Evolutionary conservation across 1,140 invertebrate species (phyloP).

Genomic region (Paralvinella palmiformis): DNA sequence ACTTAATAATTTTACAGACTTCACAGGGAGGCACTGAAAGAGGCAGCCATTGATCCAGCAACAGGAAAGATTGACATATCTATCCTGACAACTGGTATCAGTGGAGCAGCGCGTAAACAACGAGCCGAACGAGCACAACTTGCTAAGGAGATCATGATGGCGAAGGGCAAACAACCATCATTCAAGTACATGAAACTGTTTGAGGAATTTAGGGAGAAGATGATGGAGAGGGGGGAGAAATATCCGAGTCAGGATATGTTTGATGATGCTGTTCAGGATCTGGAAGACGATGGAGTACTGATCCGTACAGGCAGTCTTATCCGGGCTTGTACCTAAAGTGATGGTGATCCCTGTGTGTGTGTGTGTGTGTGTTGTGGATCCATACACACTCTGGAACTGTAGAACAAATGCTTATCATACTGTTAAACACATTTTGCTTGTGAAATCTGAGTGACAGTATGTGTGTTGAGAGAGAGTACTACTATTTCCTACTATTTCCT

Average conservation of each 20-base stretch:
- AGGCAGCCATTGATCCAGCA: slow-evolving; percentile 91
- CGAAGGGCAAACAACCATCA: slow-evolving; percentile 67
- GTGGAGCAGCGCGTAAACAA: slow-evolving; percentile 62
- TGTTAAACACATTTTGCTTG: too few relatives aligned
- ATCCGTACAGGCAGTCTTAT: slow-evolving; percentile 75
- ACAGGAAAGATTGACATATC: slow-evolving; percentile 94
- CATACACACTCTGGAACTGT: too few relatives aligned
- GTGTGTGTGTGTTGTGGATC: too few relatives aligned
- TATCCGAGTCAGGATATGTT: slow-evolving; percentile 82
- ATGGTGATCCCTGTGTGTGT: too few relatives aligned
- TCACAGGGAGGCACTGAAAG: slow-evolving; percentile 93
- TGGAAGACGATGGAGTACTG: slow-evolving; percentile 83
- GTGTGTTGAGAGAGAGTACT: too few relatives aligned
- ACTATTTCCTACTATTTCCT: too few relatives aligned
- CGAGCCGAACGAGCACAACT: slow-evolving; percentile 15
- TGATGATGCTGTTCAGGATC: slow-evolving; percentile 82
- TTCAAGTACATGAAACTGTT: slow-evolving; percentile 75
- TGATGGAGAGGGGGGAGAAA: slow-evolving; percentile 51
- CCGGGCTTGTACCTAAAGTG: slow-evolving; percentile 49
- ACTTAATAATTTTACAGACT: slow-evolving; percentile 66
- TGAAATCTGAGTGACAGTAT: too few relatives aligned
- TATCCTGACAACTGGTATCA: slow-evolving; percentile 91
- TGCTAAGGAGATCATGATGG: slow-evolving; percentile 21
- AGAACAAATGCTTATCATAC: too few relatives aligned
- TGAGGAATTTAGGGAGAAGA: slow-evolving; percentile 67